Evolutionary conservation across 2,797 vertebrate genomes (phyloP), one percentile per base, ranked within the genome.

Genomic region (Ispidina lecontei): DNA sequence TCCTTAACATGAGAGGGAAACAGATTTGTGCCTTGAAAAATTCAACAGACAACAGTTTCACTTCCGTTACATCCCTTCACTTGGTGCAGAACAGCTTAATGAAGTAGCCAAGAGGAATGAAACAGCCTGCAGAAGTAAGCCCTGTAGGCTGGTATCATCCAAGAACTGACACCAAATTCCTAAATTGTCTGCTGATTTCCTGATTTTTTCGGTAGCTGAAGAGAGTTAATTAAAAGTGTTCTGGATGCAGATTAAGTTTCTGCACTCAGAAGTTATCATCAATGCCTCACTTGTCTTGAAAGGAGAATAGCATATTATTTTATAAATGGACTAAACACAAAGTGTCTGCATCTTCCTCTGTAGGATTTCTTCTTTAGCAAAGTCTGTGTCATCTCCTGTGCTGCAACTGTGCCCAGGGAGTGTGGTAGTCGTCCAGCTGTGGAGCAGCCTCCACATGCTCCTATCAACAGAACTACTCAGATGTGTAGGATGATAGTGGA

Each of bases 261-360:
- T 93, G 79, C 69, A 28, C 55, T 92, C 5, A 3, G 84, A 96
- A 95, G 92, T 89, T 91, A 77, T 85, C 92, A 89, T 71, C 84
- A 87, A 5, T 65, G 67, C 68, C 86, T 81, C 83, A 83, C 75
- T 90, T 93, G 87, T 63, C 78, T 85, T 54, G 64, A 83, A 89
- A 93, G 49, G 26, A 78, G 78, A 90, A 25, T 63, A 35, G 41
- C 37, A 35, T n/a, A 5, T 49, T 83, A 56, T 65, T 76, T 80
- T 80, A 94, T 49, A 73, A 94, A 80, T 22, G 75, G 70, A 64
- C 23, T 11, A 67, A 85, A 39, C 89, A n/a, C 46, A 2, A 9
- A 28, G 84, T 16, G 25, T 7, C 62, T 72, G 72, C 65, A 59
- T 54, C 72, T 75, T 71, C 72, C 65, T 54, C 39, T 0, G 2